Evolutionary conservation across 2,797 vertebrate genomes (phyloP), one percentile per base, ranked within the genome.

Genomic region (Halcyon smyrnensis): DNA sequence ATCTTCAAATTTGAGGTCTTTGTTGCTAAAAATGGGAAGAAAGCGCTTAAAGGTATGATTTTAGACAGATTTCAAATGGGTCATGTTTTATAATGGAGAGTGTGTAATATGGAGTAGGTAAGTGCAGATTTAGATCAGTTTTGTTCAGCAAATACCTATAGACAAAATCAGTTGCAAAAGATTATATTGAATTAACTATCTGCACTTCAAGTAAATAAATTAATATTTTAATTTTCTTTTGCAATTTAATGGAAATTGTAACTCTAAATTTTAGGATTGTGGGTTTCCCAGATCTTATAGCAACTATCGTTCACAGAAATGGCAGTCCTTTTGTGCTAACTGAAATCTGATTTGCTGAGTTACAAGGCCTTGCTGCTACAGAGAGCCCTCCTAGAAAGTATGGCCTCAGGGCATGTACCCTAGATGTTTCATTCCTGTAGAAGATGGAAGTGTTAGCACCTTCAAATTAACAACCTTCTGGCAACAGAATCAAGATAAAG

Each of bases 401-500:
- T 20, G 10, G 32, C 53, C 43, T 62, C 6, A 34, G 27, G 19
- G 7, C 18, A 25, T 6, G 4, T 57, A 36, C 10, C 34, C 60
- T 84, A 41, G 30, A 48, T 32, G 9, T 56, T 89, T 77, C 43
- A 71, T 4, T 64, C 11, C 28, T 53, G 24, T 39, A 34, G 77
- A 73, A 84, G 36, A 14, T 1, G 5, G 37, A 87, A 80, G 15
- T 25, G n/a, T 9, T 90, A 54, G 19, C 46, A 65, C 25, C 27
- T 82, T 87, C 71, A 69, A 59, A 77, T 68, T 67, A 90, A 46
- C 34, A 79, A 23, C 15, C 53, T 90, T 77, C 45, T 89, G 59
- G 45, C 71, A 77, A 89, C 3, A 53, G 63, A 70, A 53, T 28
- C 16, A n/a, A 7, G 5, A 71, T 34, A 71, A 91, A 84, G 30